These are phyloP conservation scores for Acanthopleura granulata DNA, from an alignment of 2,888 invertebrate genomes.

Conservation along the genomic window DNA sequence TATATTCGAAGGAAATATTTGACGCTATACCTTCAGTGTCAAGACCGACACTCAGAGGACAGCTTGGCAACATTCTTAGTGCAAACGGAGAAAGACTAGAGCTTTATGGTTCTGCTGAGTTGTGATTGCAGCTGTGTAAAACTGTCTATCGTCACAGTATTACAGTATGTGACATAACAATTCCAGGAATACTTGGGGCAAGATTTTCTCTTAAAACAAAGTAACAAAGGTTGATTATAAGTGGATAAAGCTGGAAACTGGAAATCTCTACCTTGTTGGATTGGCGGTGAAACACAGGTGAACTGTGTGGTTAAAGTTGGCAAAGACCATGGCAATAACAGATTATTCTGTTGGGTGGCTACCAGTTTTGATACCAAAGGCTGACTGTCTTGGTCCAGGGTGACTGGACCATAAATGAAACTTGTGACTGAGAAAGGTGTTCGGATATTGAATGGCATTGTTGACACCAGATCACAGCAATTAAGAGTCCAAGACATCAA, in stretches of 20 bases:
- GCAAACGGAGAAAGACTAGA: neutral
- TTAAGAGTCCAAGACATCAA: too few relatives aligned
- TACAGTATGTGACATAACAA: constrained; percentile 13
- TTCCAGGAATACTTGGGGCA: constrained; percentile 17
- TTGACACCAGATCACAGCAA: too few relatives aligned
- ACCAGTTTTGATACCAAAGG: neutral
- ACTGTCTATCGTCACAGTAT: neutral
- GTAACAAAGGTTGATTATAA: neutral
- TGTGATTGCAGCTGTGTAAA: neutral
- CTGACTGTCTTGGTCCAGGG: neutral
- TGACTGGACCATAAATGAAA: too few relatives aligned
- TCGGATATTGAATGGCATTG: too few relatives aligned
- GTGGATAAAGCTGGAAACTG: neutral
- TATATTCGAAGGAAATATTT: too few relatives aligned
- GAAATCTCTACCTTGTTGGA: constrained; percentile 2
- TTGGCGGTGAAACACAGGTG: constrained; percentile 19
- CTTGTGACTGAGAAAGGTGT: too few relatives aligned
- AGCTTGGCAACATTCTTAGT: neutral
- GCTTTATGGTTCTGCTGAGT: neutral
- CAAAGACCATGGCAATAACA: neutral
- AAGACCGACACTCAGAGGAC: neutral
- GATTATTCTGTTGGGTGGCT: neutral
- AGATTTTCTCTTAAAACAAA: constrained; percentile 13
- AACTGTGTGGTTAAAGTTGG: neutral
- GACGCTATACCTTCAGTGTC: too few relatives aligned